Evolutionary conservation across 2,888 invertebrate species (phyloP), one percentile per base, ranked within the genome.

Genomic region (Phymatocera aterrima): DNA sequence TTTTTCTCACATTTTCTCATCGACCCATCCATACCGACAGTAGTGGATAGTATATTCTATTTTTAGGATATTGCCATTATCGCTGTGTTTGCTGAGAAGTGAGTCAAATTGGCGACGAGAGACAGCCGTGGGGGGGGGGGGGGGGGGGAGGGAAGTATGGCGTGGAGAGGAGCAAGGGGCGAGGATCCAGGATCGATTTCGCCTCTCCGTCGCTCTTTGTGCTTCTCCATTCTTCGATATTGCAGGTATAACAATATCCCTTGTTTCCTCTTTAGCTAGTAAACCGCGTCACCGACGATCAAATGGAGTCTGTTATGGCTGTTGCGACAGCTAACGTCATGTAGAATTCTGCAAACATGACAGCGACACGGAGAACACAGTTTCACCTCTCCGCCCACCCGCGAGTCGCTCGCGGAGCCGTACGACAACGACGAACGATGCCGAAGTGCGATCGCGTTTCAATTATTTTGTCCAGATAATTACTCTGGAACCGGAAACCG

Each of bases 261-360:
- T 40, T 10, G 65, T 37, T 21, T 31, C n/a, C 37, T 57, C 21
- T 57, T 3, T 10, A 24, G 1, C 24, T 18, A 43, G 8, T 6
- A 43, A 43, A 12, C 8, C 12, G 43, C 43, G 8, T 43, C 43
- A n/a, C n/a, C 3, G 15, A 46, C 21, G 34, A 64, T 37, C 64
- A 12, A 34, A 31, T 15, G 28, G 28, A 68, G 51, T 51, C 21
- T 5, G 43, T 40, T 64, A 65, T 61, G 81, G 80, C 80, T 85
- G 84, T 86, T 83, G 84, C 82, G 86, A 86, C 85, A 86, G 85
- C 85, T 81, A 84, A 84, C 80, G 86, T 85, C 84, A 79, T 82
- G 83, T 84, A 79, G 81, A 79, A 81, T 84, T 84, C 81, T 82
- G 80, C 82, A 81, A 81, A 85, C 85, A 84, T 84, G 86, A 85